Base-by-base conservation (phyloP, 2,797 vertebrate species). In the Ctenosaura bakeri region DNA sequence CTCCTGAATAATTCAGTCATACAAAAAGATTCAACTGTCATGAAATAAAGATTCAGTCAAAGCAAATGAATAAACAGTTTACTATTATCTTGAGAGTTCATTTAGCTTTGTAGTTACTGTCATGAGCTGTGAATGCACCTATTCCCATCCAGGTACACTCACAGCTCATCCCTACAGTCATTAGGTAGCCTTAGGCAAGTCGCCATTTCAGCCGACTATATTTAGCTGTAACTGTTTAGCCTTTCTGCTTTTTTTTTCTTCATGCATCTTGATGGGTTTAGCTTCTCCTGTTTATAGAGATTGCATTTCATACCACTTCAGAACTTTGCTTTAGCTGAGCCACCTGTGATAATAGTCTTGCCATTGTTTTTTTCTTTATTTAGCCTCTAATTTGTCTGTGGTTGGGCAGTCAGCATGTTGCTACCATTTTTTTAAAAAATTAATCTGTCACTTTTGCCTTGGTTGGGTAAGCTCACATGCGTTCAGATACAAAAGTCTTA, bases 371-470 rank as follows among this genome's bases (percentile, higher is more conserved):
- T 46, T 46, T 46, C 42, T 46, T 46, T 46, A 46, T 46, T 46
- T 87, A 80, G n/a, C 83, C 46, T 90, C 66, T 89, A 50, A 4
- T 64, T 91, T 89, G 46, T 69, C 26, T 71, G 10, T 69, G 82
- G 59, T 29, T 42, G 16, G n/a, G 38, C 59, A 69, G 64, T 69
- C 71, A 84, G 0, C 52, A 85, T 73, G 29, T 14, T 87, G 22
- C n/a, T 76, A 64, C 64, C n/a, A 18, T 13, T 78, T 54, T 83
- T 56, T 64, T 32, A 29, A 85, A 29, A 85, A 71, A 3, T n/a
- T 76, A 42, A 7, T 7, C 20, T 71, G 20, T 85, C 35, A 24
- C 52, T 86, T 92, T 73, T 83, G 66, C 54, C 76, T 91, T n/a
- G 26, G 16, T 88, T 62, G 52, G 6, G 1, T 35, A 91, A 7